Base-by-base conservation (phyloP, 2,113 vertebrate species). In the Morone saxatilis region DNA sequence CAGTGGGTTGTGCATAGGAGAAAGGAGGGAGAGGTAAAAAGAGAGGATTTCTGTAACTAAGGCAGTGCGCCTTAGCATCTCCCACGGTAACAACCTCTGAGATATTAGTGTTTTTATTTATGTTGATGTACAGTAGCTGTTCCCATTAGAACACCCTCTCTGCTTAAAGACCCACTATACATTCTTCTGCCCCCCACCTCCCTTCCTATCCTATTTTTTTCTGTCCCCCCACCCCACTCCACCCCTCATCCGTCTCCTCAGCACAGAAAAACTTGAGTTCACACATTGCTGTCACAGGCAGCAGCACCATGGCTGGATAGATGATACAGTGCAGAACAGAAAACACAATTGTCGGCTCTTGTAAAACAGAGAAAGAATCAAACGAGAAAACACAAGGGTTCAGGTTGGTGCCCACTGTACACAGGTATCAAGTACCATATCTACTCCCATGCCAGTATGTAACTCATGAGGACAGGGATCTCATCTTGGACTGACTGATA, bases 271-370 rank as follows among this genome's bases (percentile, higher is more conserved):
- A 71, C 71, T 48, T 50, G 51, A 69, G 66, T 80, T 88, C 77
- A 81, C 85, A 86, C 81, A 45, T 77, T 72, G 51, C 78, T 80
- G 73, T 78, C 63, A 78, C 69, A 81, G 73, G 82, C 77, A 79
- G 74, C 66, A 75, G 78, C 62, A 71, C 53, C 40, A 20, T 65
- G 69, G 66, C 76, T 83, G 25, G 72, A 81, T 69, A 85, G 63
- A 79, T 74, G 80, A 89, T 54, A 63, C 79, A 45, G 61, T 47
- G 57, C 69, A 53, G 48, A 67, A 54, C 76, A 85, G 56, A 85
- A 87, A 89, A 84, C 78, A 87, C 66, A 79, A 78, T 56, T 43
- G 60, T 84, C 84, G 72, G 81, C 86, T 71, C 67, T 60, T 86
- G 80, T 77, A 75, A 74, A 88, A 86, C 85, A 90, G 53, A 81